These are phyloP conservation scores for Rana temporaria DNA, from an alignment of 2,113 vertebrate genomes.

Conservation along the genomic window DNA sequence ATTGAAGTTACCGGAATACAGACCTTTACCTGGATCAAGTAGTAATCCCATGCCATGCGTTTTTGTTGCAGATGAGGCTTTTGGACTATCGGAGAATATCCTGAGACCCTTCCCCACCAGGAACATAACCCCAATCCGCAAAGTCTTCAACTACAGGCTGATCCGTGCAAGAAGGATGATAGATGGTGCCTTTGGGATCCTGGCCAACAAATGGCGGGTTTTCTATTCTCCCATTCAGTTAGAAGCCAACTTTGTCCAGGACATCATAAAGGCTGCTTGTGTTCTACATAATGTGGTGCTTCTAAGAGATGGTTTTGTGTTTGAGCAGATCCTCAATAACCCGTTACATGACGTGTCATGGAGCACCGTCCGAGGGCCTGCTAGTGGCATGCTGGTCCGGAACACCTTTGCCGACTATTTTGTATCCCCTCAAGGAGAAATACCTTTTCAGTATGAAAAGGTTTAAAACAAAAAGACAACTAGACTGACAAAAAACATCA, in stretches of 20 bases:
- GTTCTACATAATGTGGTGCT: constrained; percentile 37
- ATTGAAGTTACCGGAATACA: background rate
- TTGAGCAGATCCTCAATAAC: constrained; percentile 24
- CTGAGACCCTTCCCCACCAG: constrained; percentile 38
- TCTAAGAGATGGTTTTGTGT: constrained; percentile 2
- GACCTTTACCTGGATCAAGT: background rate
- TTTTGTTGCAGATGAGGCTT: constrained; percentile 24
- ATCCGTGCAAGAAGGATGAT: constrained; percentile 14
- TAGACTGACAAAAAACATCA: background rate
- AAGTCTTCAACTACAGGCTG: constrained; percentile 32
- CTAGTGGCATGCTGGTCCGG: constrained; percentile 25
- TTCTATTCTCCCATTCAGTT: constrained; percentile 10
- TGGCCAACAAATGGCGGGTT: constrained; percentile 36
- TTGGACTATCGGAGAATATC: constrained; percentile 14
- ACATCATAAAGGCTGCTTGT: constrained; percentile 23
- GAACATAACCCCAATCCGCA: background rate
- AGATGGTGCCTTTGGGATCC: constrained; percentile 17
- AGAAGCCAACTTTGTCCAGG: constrained; percentile 16
- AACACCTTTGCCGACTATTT: constrained; percentile 26
- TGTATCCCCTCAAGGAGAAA: constrained; percentile 13
- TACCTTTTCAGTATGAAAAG: constrained; percentile 28
- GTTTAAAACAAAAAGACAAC: background rate
- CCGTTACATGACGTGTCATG: constrained; percentile 12
- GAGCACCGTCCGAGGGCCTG: constrained; percentile 11
- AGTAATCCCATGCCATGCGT: background rate